Conservation (phyloP, 2,888 invertebrate genomes). For the Coecobrya sp. region DNA sequence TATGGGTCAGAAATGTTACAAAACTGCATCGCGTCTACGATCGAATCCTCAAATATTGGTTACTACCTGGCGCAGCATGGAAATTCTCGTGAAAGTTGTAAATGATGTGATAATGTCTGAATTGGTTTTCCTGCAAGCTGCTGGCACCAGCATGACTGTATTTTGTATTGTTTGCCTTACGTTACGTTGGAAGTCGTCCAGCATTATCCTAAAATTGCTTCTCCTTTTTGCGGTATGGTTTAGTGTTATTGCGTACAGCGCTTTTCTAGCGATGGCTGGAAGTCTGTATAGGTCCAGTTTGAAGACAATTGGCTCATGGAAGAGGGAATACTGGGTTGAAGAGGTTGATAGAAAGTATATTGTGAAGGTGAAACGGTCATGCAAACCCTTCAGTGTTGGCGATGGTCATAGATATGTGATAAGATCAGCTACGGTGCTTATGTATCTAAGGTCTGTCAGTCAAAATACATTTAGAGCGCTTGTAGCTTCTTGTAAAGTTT, state of each 20-base stretch:
- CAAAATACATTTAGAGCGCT: neutral
- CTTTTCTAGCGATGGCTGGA: neutral
- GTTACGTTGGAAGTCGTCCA: too few species aligned
- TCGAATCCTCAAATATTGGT: neutral
- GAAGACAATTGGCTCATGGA: neutral
- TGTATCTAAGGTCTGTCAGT: neutral
- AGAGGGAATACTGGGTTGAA: neutral
- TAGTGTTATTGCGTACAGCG: neutral
- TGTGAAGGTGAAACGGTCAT: neutral
- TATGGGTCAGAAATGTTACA: neutral
- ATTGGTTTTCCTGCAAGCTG: neutral
- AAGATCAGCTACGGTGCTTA: neutral
- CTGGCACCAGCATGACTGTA: too few species aligned
- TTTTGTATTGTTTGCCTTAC: too few species aligned
- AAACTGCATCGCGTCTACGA: neutral
- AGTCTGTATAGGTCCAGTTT: neutral
- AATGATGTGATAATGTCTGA: neutral
- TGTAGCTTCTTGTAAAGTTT: neutral
- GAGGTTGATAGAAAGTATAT: neutral
- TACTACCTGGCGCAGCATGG: neutral
- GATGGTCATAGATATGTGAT: neutral
- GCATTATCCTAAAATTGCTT: too few species aligned
- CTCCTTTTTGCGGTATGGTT: neutral
- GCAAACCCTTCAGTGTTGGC: conserved; percentile 1
- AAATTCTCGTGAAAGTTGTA: neutral